phyloP scores from a whole-genome alignment of 1,140 invertebrate species.

The Lordiphosa collinella region DNA sequence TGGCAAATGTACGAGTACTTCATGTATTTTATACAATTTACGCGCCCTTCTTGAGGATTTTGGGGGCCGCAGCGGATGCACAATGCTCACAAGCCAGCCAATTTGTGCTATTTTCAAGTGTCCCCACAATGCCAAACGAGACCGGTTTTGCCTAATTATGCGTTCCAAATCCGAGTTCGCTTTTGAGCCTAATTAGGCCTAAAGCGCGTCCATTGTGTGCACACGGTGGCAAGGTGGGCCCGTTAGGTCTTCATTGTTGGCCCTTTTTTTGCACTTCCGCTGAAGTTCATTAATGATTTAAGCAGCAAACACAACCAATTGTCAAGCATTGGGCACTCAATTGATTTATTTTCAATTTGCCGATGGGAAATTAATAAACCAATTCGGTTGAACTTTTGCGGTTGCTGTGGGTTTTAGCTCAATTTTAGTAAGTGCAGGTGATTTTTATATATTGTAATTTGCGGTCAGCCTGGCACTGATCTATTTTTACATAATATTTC shows the following conservation, averaged over 20 bases:
- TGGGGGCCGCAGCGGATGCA: background rate
- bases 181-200: slow-evolving; percentile 70
- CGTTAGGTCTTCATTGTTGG: too few relatives aligned
- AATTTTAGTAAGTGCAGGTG: slow-evolving; percentile 49
- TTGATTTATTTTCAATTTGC: slow-evolving; percentile 6
- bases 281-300: background rate
- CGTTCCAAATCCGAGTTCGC: slow-evolving; percentile 46
- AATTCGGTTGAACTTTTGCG: slow-evolving; percentile 21
- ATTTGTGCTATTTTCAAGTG: slow-evolving; percentile 38
- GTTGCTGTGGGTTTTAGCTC: slow-evolving; percentile 24
- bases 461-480: slow-evolving; percentile 8
- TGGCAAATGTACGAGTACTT: slow-evolving; percentile 37
- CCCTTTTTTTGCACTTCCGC: too few relatives aligned
- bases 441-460: slow-evolving; percentile 45
- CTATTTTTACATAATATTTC: slow-evolving; percentile 1
- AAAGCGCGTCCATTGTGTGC: slow-evolving; percentile 59
- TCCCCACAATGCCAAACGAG: slow-evolving; percentile 5
- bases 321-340: background rate
- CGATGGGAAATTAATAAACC: background rate
- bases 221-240: slow-evolving; percentile 37
- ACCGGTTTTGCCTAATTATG: slow-evolving; percentile 62
- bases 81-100: slow-evolving; percentile 9
- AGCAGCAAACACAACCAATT: background rate
- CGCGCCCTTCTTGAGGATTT: slow-evolving; percentile 24
- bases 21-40: slow-evolving; percentile 23